These are phyloP conservation scores for Hylomyscus alleni DNA, from an alignment of 2,797 vertebrate species.

Conservation along the genomic window DNA sequence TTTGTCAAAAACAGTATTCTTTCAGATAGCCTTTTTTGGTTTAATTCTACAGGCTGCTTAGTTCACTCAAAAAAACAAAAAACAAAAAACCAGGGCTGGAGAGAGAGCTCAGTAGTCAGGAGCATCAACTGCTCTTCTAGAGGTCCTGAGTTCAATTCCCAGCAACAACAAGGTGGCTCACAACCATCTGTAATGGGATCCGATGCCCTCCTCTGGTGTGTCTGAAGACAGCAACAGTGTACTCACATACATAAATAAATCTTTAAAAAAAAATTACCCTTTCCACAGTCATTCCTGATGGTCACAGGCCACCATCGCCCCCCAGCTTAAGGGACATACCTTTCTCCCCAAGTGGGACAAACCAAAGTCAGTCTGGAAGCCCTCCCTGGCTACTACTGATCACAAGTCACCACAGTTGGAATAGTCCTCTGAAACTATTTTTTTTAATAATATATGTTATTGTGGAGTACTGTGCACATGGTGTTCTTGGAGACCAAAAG, in stretches of 20 bases:
- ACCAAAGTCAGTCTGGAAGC: slow-evolving; percentile 47
- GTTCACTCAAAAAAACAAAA: not conserved
- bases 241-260: too few species aligned
- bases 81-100: not conserved
- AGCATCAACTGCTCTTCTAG: too few species aligned
- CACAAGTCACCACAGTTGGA: not conserved
- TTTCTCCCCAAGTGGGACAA: not conserved
- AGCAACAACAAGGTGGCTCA: too few species aligned
- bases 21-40: too few species aligned
- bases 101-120: too few species aligned
- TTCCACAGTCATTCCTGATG: not conserved
- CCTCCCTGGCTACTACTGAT: slow-evolving; percentile 32
- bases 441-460: not conserved
- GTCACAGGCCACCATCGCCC: not conserved
- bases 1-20: too few species aligned
- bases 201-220: too few species aligned
- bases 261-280: not conserved
- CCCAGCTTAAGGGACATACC: not conserved
- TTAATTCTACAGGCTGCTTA: too few species aligned
- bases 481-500: not conserved
- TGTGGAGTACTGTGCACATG: not conserved
- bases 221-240: too few species aligned
- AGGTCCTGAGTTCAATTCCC: too few species aligned
- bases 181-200: too few species aligned
- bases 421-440: not conserved